phyloP scores from a whole-genome alignment of 2,113 vertebrate genomes.

The Abramis brama region DNA sequence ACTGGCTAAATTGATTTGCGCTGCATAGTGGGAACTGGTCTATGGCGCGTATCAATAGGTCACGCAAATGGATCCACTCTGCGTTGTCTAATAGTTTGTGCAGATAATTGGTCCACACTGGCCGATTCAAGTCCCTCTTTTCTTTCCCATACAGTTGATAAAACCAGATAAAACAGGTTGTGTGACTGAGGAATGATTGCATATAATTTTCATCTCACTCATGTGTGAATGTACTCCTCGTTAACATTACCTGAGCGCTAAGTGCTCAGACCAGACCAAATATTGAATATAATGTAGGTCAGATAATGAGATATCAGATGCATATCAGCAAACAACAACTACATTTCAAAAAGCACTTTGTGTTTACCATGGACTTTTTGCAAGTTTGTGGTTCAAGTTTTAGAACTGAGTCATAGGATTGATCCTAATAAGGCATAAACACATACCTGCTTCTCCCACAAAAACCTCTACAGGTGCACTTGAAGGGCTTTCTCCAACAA shows the following conservation, averaged over 20 bases:
- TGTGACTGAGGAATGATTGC: slow-evolving; percentile 11
- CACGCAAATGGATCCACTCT: not conserved
- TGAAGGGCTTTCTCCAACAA: slow-evolving; percentile 89
- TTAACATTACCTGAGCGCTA: not conserved
- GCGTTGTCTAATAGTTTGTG: not conserved
- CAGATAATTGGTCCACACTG: slow-evolving; percentile 7
- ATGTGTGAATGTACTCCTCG: not conserved
- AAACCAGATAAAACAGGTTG: not conserved
- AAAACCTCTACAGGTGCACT: slow-evolving; percentile 88
- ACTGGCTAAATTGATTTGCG: not conserved
- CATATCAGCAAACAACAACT: not conserved
- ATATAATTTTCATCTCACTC: not conserved
- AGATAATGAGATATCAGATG: not conserved
- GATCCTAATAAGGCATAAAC: slow-evolving; percentile 23
- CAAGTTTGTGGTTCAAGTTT: not conserved
- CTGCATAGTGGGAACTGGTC: slow-evolving; percentile 5
- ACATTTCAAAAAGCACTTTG: not conserved
- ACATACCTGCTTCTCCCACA: slow-evolving; percentile 91
- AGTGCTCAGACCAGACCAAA: not conserved
- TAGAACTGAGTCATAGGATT: not conserved
- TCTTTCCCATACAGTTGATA: not conserved
- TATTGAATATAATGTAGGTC: not conserved
- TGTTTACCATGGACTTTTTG: not conserved
- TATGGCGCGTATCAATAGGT: slow-evolving; percentile 11
- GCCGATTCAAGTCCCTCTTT: not conserved